These are phyloP conservation scores for human DNA, from an alignment of 2,113 vertebrate species.

Conservation along the genomic window DNA sequence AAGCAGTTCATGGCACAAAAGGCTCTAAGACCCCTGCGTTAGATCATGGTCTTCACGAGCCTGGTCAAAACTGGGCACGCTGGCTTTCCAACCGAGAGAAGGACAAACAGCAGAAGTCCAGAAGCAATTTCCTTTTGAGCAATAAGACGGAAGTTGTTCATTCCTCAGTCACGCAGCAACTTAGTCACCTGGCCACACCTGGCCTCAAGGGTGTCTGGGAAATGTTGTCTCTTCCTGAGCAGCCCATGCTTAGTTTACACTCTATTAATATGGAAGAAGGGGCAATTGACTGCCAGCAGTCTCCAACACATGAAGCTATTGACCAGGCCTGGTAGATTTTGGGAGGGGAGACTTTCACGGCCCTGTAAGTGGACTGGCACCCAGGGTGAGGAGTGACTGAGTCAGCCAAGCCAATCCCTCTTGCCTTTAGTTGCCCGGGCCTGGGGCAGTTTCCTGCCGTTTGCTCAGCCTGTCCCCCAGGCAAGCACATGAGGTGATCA, in stretches of 20 bases:
- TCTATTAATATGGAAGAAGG: neutral
- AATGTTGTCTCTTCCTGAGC: neutral
- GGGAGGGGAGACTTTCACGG: neutral
- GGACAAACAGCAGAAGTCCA: constrained; percentile 19
- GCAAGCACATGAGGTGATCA: neutral
- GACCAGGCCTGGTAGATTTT: neutral
- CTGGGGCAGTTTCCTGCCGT: neutral
- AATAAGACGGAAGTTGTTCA: constrained; percentile 7
- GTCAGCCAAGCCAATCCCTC: neutral
- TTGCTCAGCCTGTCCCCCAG: neutral
- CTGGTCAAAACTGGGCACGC: neutral
- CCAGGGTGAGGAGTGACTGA: neutral
- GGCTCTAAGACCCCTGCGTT: neutral
- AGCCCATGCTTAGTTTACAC: neutral
- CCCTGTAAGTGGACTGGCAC: no score
- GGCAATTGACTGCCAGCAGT: neutral
- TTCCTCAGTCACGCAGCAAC: neutral
- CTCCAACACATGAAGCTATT: neutral
- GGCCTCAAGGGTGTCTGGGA: neutral
- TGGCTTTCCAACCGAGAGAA: neutral
- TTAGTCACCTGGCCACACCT: constrained; percentile 22
- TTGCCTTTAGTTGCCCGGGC: neutral
- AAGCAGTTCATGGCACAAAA: neutral
- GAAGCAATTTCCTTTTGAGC: constrained; percentile 19
- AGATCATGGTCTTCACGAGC: neutral